A percentile compares a stretch with the other conserved stretches of the same genome.
These are phyloP conservation scores for Zygothrica quintamaculata DNA, from an alignment of 2,888 invertebrate genomes.

Conservation along the genomic window DNA sequence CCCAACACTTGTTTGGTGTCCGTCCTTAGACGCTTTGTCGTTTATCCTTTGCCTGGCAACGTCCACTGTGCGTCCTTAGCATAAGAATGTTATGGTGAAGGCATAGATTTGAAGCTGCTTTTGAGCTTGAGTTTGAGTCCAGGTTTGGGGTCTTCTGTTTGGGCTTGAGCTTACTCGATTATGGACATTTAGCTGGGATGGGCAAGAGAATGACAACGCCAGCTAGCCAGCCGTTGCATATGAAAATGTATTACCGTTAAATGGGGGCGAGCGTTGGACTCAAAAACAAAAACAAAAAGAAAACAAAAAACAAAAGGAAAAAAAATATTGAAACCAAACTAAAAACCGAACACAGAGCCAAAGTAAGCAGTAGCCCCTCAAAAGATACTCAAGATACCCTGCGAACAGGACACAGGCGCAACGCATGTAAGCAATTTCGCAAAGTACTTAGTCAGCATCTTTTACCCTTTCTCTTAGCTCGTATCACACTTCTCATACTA, in stretches of 20 bases:
- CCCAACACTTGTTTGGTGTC: constrained; percentile 72
- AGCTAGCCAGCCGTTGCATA: constrained; percentile 47
- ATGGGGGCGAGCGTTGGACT: constrained; percentile 47
- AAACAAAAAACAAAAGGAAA: no score
- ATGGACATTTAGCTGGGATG: constrained; percentile 29
- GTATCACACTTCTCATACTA: no score
- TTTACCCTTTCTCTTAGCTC: constrained; percentile 62
- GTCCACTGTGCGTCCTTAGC: constrained; percentile 40
- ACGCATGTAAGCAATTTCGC: constrained; percentile 77
- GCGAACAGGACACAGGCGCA: constrained; percentile 43
- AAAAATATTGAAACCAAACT: no score
- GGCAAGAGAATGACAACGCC: constrained; percentile 33
- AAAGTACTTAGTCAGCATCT: constrained; percentile 81
- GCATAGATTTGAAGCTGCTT: background rate
- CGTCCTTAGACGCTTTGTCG: constrained; percentile 45
- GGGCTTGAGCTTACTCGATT: constrained; percentile 1
- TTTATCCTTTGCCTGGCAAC: constrained; percentile 49
- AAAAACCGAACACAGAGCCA: background rate
- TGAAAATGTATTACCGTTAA: constrained; percentile 75
- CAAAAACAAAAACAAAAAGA: background rate
- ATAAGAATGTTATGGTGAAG: background rate
- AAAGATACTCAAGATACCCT: constrained; percentile 22
- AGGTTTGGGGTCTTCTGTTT: background rate
- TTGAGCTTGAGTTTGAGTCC: background rate
- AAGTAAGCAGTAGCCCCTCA: background rate